phyloP scores from a whole-genome alignment of 2,797 vertebrate genomes.

The Danio albolineatus region DNA sequence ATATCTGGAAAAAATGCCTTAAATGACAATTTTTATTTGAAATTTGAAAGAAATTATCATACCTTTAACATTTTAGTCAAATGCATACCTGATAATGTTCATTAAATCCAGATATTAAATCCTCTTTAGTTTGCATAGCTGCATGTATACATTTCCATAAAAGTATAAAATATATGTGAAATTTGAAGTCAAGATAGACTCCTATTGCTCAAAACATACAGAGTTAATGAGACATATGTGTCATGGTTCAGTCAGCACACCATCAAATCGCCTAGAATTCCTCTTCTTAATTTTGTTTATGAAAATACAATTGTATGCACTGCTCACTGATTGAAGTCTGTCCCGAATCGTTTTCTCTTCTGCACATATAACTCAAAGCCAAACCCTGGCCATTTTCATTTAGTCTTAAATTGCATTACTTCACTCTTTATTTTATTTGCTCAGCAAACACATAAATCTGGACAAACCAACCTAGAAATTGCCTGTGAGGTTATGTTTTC shows the following conservation, averaged over 20 bases:
- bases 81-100: too few species aligned
- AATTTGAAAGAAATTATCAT: too few species aligned
- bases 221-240: conserved; percentile 61
- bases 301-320: conserved; percentile 63
- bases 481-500: conserved; percentile 33
- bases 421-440: conserved; percentile 67
- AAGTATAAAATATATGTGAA: conserved; percentile 33
- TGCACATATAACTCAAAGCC: conserved; percentile 63
- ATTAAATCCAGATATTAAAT: too few species aligned
- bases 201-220: conserved; percentile 58
- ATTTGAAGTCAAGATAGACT: conserved; percentile 40
- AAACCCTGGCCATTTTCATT: conserved; percentile 67
- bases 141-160: conserved; percentile 29
- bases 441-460: conserved; percentile 62
- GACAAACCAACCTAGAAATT: conserved; percentile 46
- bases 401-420: conserved; percentile 69
- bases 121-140: neutral
- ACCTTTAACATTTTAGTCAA: too few species aligned
- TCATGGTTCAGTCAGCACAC: conserved; percentile 52
- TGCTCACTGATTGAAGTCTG: conserved; percentile 61
- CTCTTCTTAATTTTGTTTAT: conserved; percentile 65
- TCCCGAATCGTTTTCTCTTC: conserved; percentile 62
- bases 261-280: conserved; percentile 63
- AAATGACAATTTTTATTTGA: too few species aligned
- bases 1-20: too few species aligned